Evolutionary conservation across 2,888 invertebrate genomes (phyloP).

Genomic region (Acronicta leporina): DNA sequence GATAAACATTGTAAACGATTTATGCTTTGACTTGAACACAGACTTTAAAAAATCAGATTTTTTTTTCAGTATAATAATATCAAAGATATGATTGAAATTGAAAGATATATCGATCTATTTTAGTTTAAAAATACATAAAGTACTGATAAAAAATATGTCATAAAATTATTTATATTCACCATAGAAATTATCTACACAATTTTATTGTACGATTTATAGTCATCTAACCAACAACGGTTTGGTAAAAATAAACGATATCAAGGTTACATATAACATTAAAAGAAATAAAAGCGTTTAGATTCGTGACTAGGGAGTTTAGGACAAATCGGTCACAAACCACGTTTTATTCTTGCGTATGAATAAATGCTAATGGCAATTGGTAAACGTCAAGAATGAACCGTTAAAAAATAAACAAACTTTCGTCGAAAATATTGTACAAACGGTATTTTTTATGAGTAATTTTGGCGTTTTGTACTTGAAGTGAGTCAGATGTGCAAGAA

Average conservation of each 20-base stretch:
- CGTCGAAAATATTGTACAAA: slow-evolving; percentile 50
- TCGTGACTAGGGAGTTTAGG: slow-evolving; percentile 77
- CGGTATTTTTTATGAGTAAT: slow-evolving; percentile 61
- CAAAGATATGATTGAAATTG: too few species aligned
- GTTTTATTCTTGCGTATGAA: slow-evolving; percentile 68
- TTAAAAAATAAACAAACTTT: slow-evolving; percentile 59
- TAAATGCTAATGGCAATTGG: slow-evolving; percentile 73
- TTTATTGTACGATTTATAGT: slow-evolving; percentile 50
- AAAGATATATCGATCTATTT: not conserved
- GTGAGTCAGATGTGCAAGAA: slow-evolving; percentile 38
- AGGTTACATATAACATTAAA: slow-evolving; percentile 70
- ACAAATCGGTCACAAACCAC: slow-evolving; percentile 67
- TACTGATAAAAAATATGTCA: slow-evolving; percentile 25
- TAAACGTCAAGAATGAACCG: slow-evolving; percentile 72
- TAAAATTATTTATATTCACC: slow-evolving; percentile 46
- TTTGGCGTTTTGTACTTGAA: slow-evolving; percentile 47
- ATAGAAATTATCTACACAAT: slow-evolving; percentile 41
- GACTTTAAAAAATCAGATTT: too few species aligned
- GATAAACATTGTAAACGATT: too few species aligned
- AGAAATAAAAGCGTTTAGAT: slow-evolving; percentile 63
- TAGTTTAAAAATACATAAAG: slow-evolving; percentile 19
- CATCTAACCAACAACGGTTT: slow-evolving; percentile 43
- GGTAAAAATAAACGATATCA: slow-evolving; percentile 61
- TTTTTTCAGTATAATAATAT: too few species aligned
- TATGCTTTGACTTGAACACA: too few species aligned